phyloP scores from a whole-genome alignment of 2,113 vertebrate genomes.

The Tichodroma muraria region DNA sequence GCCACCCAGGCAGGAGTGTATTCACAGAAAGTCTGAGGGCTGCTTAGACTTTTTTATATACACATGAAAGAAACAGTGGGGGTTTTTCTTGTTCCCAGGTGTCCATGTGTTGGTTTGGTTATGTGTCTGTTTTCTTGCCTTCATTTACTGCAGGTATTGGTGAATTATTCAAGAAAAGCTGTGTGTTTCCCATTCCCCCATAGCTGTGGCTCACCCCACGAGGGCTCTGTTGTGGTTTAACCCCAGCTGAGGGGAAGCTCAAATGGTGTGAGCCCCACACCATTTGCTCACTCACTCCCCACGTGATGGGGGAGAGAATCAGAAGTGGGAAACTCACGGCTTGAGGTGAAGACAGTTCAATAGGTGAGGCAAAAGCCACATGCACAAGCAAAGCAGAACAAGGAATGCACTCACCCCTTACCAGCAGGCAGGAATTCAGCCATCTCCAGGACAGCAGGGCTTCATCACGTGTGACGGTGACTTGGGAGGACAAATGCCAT shows the following conservation, averaged over 20 bases:
- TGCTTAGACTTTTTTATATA: not conserved
- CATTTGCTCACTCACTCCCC: not conserved
- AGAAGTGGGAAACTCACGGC: not conserved
- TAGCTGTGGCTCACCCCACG: not conserved
- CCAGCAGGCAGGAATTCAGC: not conserved
- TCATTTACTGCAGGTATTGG: fast-evolving
- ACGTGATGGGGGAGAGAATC: not conserved
- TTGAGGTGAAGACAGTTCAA: not conserved
- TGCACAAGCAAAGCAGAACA: not conserved
- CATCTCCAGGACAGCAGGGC: not conserved
- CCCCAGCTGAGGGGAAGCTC: not conserved
- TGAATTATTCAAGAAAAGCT: not conserved
- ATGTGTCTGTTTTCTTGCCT: not conserved
- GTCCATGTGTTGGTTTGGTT: not conserved
- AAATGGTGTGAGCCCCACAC: not conserved
- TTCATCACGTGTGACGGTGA: fast-evolving
- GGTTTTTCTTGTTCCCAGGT: not conserved
- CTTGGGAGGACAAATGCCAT: not conserved
- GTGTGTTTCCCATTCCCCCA: not conserved
- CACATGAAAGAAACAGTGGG: not conserved
- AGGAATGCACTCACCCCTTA: not conserved
- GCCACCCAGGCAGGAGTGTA: not conserved
- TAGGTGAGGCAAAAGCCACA: not conserved
- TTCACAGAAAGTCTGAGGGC: not conserved
- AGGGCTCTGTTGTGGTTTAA: not conserved